Evolutionary conservation across 2,888 invertebrate species (phyloP).

Genomic region (Agrilus cyanescens): DNA sequence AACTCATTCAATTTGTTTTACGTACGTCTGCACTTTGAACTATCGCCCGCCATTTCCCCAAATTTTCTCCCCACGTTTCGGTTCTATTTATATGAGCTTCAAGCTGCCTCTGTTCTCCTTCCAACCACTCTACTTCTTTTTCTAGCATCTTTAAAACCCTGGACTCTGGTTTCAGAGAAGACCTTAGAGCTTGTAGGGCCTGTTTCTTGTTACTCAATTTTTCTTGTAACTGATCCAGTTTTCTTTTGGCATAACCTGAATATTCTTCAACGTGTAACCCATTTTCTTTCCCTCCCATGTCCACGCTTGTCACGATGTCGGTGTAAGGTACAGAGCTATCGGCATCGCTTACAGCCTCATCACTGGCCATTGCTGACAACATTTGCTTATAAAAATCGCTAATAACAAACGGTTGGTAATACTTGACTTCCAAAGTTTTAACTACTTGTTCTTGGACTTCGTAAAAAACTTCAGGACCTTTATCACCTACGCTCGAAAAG

Average conservation of each 20-base stretch:
- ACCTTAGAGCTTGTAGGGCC: conserved; percentile 70
- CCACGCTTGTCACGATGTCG: conserved; percentile 44
- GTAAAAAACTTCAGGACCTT: conserved; percentile 78
- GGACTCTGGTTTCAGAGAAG: conserved; percentile 73
- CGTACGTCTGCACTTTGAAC: conserved; percentile 71
- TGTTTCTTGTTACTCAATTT: conserved; percentile 73
- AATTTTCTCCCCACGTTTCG: conserved; percentile 81
- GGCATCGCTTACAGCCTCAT: conserved; percentile 36
- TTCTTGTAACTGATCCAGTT: conserved; percentile 73
- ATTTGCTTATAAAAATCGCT: conserved; percentile 74
- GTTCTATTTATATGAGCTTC: conserved; percentile 78
- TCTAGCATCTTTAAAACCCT: conserved; percentile 68
- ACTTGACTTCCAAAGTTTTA: conserved; percentile 71
- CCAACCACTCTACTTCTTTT: conserved; percentile 72
- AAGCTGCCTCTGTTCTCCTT: conserved; percentile 65
- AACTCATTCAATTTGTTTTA: too few relatives aligned
- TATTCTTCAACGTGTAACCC: conserved; percentile 64
- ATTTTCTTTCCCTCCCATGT: conserved; percentile 40
- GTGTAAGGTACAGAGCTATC: conserved; percentile 39
- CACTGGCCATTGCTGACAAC: conserved; percentile 52
- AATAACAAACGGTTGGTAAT: conserved; percentile 78
- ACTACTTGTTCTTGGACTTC: conserved; percentile 74
- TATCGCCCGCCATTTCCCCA: conserved; percentile 77
- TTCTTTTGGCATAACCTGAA: conserved; percentile 69
- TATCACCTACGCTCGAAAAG: conserved; percentile 50